Evolutionary conservation across 2,797 vertebrate genomes (phyloP).

Genomic region (Ptychadena robeensis): DNA sequence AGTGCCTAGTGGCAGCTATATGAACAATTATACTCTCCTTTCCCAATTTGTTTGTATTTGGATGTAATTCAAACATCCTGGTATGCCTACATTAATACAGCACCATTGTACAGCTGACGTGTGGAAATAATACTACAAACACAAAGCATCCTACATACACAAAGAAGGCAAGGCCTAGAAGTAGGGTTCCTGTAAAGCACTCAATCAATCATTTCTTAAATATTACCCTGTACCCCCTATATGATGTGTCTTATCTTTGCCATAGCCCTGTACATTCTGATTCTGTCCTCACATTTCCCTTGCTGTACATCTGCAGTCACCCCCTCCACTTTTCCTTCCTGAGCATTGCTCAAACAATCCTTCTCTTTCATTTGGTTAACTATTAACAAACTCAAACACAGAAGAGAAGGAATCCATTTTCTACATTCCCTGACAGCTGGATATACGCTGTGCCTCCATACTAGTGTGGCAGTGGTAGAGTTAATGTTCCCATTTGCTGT

Average conservation of each 20-base stretch:
- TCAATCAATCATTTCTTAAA: constrained; percentile 7
- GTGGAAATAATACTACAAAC: neutral
- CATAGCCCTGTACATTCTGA: neutral
- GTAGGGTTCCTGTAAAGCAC: neutral
- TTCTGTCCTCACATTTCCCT: constrained; percentile 30
- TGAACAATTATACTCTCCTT: too few relatives aligned
- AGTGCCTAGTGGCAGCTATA: too few relatives aligned
- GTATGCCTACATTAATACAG: too few relatives aligned
- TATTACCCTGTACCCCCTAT: neutral
- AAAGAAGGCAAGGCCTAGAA: neutral
- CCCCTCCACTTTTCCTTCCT: constrained; percentile 13
- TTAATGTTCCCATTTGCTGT: neutral
- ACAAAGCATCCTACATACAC: neutral
- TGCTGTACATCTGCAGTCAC: neutral
- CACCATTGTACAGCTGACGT: too few relatives aligned
- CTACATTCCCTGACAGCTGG: neutral
- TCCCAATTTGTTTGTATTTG: too few relatives aligned
- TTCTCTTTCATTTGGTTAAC: constrained; percentile 25
- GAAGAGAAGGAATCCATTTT: neutral
- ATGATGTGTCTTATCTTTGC: neutral
- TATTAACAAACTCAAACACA: constrained; percentile 21
- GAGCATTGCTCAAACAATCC: neutral
- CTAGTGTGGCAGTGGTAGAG: neutral
- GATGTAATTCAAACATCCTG: too few relatives aligned
- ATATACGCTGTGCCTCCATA: neutral